Evolutionary conservation across 2,888 invertebrate genomes (phyloP).

Genomic region (Heterodera filipjevi): DNA sequence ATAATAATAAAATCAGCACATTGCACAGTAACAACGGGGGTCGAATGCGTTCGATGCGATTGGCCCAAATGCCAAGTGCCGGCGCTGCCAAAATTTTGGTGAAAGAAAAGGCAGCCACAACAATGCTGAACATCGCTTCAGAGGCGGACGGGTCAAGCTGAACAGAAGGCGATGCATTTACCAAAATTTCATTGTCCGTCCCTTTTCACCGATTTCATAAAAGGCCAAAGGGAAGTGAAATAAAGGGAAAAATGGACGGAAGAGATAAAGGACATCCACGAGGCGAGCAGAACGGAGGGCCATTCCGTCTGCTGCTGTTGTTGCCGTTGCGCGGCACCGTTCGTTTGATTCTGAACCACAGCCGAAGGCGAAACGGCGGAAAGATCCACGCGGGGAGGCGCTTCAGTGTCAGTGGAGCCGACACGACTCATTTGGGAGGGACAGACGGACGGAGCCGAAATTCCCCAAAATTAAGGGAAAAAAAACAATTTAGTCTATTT

Average conservation of each 20-base stretch:
- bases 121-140: slow-evolving; percentile 21
- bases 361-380: not conserved
- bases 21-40: slow-evolving; percentile 22
- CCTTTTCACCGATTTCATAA: slow-evolving; percentile 1
- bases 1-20: not conserved
- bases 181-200: not conserved
- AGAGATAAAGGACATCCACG: slow-evolving; percentile 19
- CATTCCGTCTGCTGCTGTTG: slow-evolving; percentile 12
- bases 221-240: slow-evolving; percentile 28
- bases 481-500: too few relatives aligned
- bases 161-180: not conserved
- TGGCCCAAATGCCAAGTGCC: slow-evolving; percentile 27
- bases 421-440: not conserved
- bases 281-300: slow-evolving; percentile 15
- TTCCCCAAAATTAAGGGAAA: too few relatives aligned
- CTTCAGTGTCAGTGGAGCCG: not conserved
- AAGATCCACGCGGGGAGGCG: not conserved
- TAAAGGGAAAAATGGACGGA: slow-evolving; percentile 24
- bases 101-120: slow-evolving; percentile 25
- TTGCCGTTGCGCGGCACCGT: not conserved
- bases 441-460: too few relatives aligned
- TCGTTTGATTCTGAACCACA: not conserved
- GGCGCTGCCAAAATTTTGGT: slow-evolving; percentile 28
- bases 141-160: slow-evolving; percentile 20
- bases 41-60: slow-evolving; percentile 26